phyloP scores from a whole-genome alignment of 2,888 invertebrate genomes.

The Steinernema hermaphroditum region DNA sequence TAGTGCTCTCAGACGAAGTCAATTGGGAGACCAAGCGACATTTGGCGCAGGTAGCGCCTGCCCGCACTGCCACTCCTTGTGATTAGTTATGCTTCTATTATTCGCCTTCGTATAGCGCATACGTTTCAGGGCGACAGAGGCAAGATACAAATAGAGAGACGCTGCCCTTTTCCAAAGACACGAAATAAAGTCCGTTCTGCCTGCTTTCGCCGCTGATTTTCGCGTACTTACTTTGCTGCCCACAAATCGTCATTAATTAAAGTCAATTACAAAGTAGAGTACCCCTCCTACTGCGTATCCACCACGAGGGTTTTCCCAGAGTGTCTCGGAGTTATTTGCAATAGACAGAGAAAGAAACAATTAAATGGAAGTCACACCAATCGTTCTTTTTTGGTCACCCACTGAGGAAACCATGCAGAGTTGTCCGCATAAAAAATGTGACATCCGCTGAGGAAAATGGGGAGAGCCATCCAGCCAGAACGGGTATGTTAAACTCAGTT shows the following conservation, averaged over 20 bases:
- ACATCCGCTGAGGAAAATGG: not conserved
- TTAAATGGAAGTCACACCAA: not conserved
- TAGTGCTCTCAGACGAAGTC: slow-evolving; percentile 20
- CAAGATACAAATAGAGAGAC: not conserved
- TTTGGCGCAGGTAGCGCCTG: slow-evolving; percentile 24
- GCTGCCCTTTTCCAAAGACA: not conserved
- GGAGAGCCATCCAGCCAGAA: slow-evolving; percentile 26
- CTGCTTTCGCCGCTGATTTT: not conserved
- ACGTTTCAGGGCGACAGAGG: not conserved
- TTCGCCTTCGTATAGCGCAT: slow-evolving; percentile 5
- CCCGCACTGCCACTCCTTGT: slow-evolving; percentile 1
- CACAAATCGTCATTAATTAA: slow-evolving; percentile 26
- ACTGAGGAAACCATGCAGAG: not conserved
- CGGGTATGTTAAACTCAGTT: not conserved
- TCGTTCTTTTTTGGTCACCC: not conserved
- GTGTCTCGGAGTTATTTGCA: no score
- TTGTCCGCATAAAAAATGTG: slow-evolving; percentile 2
- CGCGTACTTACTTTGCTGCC: not conserved
- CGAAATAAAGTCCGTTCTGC: not conserved
- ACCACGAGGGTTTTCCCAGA: no score
- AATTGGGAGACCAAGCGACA: slow-evolving; percentile 11
- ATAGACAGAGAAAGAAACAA: no score
- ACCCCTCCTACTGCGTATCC: no score
- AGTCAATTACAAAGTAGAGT: not conserved
- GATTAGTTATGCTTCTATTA: slow-evolving; percentile 24